Evolutionary conservation across 2,113 vertebrate species (phyloP).

Genomic region (Hydropotes inermis): DNA sequence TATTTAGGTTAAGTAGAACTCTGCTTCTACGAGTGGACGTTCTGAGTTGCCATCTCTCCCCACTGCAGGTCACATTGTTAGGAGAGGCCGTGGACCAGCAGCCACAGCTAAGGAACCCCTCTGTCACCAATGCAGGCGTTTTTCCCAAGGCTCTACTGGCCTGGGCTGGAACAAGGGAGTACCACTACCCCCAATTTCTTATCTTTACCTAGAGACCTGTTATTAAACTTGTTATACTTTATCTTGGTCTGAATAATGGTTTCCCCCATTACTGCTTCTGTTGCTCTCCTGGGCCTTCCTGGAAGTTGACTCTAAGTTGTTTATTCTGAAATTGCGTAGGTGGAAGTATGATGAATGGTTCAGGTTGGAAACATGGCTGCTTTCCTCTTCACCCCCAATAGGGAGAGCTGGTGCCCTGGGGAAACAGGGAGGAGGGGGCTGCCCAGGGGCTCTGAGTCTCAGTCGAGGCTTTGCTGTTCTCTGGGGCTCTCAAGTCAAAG

Average conservation of each 20-base stretch:
- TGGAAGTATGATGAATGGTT: background rate
- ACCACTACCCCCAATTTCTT: background rate
- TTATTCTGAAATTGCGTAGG: background rate
- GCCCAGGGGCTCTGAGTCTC: background rate
- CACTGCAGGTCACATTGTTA: background rate
- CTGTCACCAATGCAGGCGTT: background rate
- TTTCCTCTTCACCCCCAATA: background rate
- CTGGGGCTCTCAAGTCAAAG: background rate
- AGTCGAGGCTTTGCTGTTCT: background rate
- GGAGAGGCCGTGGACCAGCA: background rate
- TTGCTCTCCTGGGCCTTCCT: background rate
- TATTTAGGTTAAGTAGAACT: background rate
- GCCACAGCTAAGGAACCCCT: background rate
- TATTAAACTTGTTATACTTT: background rate
- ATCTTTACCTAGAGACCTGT: background rate
- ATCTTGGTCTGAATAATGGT: background rate
- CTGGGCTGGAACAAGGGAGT: background rate
- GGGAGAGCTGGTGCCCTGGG: background rate
- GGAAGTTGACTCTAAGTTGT: background rate
- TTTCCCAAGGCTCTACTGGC: background rate
- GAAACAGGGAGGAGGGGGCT: no score
- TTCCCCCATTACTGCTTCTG: background rate
- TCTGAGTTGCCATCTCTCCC: background rate
- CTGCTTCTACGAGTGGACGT: background rate
- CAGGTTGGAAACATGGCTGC: background rate